Conservation (phyloP, 2,113 vertebrate species). For the Thalassoma bifasciatum region DNA sequence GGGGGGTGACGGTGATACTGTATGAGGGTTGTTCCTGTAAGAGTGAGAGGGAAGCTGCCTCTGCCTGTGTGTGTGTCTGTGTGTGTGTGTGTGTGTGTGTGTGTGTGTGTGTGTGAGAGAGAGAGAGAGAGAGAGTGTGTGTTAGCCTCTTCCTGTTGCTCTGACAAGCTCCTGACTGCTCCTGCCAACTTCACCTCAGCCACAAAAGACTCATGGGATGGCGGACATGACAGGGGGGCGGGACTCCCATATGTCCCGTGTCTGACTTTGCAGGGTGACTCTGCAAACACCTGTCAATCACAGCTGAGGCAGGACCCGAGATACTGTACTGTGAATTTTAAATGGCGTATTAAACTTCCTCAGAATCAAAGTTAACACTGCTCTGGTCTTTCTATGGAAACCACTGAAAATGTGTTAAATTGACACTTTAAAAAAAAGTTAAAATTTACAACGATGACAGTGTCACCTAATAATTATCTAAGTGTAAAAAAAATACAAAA, state of each 20-base stretch:
- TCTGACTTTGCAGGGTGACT: constrained; percentile 70
- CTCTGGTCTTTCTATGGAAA: no score
- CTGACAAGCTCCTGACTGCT: constrained; percentile 79
- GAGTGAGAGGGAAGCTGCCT: constrained; percentile 36
- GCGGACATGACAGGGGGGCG: constrained; percentile 79
- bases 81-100: constrained; percentile 18
- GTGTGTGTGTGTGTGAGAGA: constrained; percentile 7
- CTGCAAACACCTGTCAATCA: constrained; percentile 83
- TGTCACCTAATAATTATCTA: no score
- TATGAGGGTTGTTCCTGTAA: constrained; percentile 59
- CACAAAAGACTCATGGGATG: constrained; percentile 81
- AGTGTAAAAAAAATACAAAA: no score
- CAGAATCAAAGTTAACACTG: no score
- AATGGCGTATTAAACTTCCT: no score
- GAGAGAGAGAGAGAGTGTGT: constrained; percentile 16
- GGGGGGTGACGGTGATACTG: constrained; percentile 66
- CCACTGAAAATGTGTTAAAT: no score
- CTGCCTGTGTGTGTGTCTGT: constrained; percentile 30
- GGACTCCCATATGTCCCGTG: constrained; percentile 74
- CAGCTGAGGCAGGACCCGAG: constrained; percentile 59
- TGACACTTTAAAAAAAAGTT: no score
- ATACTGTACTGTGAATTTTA: no score
- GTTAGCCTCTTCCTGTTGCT: constrained; percentile 77
- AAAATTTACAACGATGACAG: no score
- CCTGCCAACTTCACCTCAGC: constrained; percentile 74